phyloP scores from a whole-genome alignment of 2,888 invertebrate species.

The Biston stratarius region DNA sequence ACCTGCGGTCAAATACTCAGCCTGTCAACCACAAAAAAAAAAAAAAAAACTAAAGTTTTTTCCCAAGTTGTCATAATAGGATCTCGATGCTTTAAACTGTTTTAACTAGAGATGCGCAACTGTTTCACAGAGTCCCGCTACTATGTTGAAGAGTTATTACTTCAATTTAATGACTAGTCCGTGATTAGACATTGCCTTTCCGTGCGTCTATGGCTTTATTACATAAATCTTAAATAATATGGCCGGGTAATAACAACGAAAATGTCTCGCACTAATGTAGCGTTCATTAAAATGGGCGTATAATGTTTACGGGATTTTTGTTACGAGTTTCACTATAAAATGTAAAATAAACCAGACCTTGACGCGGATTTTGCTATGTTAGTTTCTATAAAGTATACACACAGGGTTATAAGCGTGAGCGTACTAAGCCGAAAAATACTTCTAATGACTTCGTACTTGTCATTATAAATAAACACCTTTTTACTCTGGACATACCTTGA shows the following conservation, averaged over 20 bases:
- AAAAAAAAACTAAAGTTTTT: no score
- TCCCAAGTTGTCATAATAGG: no score
- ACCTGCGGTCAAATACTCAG: no score
- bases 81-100: neutral
- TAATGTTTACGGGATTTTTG: constrained; percentile 52
- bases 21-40: no score
- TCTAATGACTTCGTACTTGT: no score
- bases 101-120: constrained; percentile 14
- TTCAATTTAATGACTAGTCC: constrained; percentile 77
- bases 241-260: constrained; percentile 63
- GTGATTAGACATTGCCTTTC: constrained; percentile 81
- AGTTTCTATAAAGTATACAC: neutral
- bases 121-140: constrained; percentile 49
- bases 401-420: neutral
- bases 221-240: constrained; percentile 71
- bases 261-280: constrained; percentile 63
- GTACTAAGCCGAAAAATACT: neutral
- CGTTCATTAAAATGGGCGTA: constrained; percentile 63
- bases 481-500: no score
- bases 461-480: no score
- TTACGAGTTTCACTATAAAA: constrained; percentile 14
- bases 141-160: constrained; percentile 83
- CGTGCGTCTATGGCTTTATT: constrained; percentile 72
- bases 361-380: neutral
- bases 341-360: constrained; percentile 4